Conservation (phyloP, 2,797 vertebrate species). For the Odontamblyopus lacepedii region DNA sequence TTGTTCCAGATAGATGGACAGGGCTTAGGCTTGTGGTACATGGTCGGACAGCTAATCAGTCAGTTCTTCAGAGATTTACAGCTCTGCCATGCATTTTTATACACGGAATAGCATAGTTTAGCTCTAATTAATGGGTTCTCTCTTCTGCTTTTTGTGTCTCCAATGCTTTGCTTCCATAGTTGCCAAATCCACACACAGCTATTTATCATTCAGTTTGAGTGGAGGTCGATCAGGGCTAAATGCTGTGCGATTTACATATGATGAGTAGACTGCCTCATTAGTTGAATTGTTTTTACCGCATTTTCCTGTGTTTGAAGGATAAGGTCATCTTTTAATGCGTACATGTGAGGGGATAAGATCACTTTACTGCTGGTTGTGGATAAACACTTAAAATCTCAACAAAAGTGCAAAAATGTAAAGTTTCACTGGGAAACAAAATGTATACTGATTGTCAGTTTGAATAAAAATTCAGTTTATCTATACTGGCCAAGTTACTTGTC, state of each 20-base stretch:
- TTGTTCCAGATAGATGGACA: conserved; percentile 20
- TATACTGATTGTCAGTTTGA: too few species aligned
- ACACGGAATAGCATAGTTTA: conserved; percentile 31
- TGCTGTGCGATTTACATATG: conserved; percentile 40
- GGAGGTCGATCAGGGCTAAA: conserved; percentile 58
- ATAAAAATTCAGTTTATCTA: too few species aligned
- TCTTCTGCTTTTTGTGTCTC: conserved; percentile 13
- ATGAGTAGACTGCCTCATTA: conserved; percentile 50
- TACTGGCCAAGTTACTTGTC: too few species aligned
- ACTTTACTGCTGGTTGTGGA: background rate
- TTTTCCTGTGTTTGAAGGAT: conserved; percentile 49
- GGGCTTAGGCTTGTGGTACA: conserved; percentile 12
- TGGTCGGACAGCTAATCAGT: conserved; percentile 35
- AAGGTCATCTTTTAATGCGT: conserved; percentile 23
- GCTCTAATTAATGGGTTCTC: conserved; percentile 35
- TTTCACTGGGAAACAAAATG: background rate
- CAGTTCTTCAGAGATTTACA: conserved; percentile 29
- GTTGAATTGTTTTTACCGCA: conserved; percentile 49
- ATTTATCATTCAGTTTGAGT: conserved; percentile 51
- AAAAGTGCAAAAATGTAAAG: too few species aligned
- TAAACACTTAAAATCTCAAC: background rate
- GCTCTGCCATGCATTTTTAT: conserved; percentile 20
- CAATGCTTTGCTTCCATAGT: conserved; percentile 18
- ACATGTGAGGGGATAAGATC: background rate
- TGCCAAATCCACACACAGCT: conserved; percentile 24